Base-by-base conservation (phyloP, 2,113 vertebrate genomes). In the Cinclus cinclus region DNA sequence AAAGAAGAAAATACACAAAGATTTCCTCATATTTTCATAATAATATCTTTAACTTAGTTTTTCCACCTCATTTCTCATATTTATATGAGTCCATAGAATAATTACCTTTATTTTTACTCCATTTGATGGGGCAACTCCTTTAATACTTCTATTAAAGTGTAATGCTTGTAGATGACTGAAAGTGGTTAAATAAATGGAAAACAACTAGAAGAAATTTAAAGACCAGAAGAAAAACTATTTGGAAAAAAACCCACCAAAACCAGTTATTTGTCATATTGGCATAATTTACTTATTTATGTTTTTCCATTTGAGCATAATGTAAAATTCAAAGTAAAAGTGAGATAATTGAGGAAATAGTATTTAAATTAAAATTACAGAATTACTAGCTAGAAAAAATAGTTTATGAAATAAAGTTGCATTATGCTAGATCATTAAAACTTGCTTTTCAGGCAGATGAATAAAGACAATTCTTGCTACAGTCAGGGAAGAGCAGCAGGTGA, bases 171-270 rank as follows among this genome's bases (percentile, higher is more conserved):
- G 70, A 94, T 97, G 78, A 94, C 37, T 88, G 64, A 49, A 58
- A 89, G 11, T 47, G 91, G 65, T 97, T 97, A 90, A 94, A 91
- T 94, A 97, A 96, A 89, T 91, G 55, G 28, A 63, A 83, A 94
- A 80, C 28, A 78, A 77, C 28, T 93, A 23, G 47, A 96, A 95
- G 67, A 77, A 33, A 83, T 94, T 94, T 19, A 86, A 94, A 92
- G 76, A 94, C 33, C 17, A 82, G 74, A 79, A 89, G 77, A 97
- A 97, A 89, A 91, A 68, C 69, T 97, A 41, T 62, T 76, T 55
- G 59, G 10, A 71, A 87, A 31, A 55, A 90, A n/a, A n/a, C n/a
- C n/a, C n/a, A n/a, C n/a, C n/a, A n/a, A n/a, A n/a, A n/a, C n/a
- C n/a, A 41, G 64, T 87, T 95, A 81, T 90, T 91, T 95, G 46